Evolutionary conservation across 2,113 vertebrate genomes (phyloP).

Genomic region (Elaphurus davidianus): DNA sequence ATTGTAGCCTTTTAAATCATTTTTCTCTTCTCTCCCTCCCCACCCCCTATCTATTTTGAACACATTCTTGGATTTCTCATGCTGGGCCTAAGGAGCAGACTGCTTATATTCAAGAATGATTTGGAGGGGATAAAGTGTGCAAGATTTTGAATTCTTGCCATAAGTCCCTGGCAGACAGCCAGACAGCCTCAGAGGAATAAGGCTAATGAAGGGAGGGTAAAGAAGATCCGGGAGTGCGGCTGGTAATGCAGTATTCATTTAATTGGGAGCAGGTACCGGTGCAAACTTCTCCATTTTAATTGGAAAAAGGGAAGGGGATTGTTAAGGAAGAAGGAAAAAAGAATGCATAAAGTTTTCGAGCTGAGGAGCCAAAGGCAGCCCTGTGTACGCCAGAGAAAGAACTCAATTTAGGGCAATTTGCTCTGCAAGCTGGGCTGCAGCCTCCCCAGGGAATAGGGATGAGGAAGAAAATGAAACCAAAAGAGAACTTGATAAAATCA

Average conservation of each 20-base stretch:
- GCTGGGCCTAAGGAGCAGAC: constrained; percentile 82
- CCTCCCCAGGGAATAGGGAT: constrained; percentile 94
- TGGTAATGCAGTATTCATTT: constrained; percentile 88
- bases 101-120: constrained; percentile 88
- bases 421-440: constrained; percentile 94
- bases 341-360: constrained; percentile 93
- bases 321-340: constrained; percentile 87
- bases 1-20: constrained; percentile 85
- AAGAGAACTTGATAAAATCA: constrained; percentile 98
- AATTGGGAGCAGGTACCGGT: constrained; percentile 90
- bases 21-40: constrained; percentile 68
- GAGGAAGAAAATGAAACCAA: constrained; percentile 97
- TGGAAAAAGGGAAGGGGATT: constrained; percentile 85
- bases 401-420: constrained; percentile 99
- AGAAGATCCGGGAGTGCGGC: constrained; percentile 83
- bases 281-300: constrained; percentile 90
- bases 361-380: constrained; percentile 91
- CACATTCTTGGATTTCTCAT: constrained; percentile 81
- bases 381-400: constrained; percentile 95
- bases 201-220: constrained; percentile 92
- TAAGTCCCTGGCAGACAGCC: constrained; percentile 87
- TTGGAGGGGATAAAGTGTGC: constrained; percentile 87
- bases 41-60: constrained; percentile 74
- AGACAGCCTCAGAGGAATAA: constrained; percentile 86
- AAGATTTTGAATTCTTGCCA: constrained; percentile 89